A percentile compares a stretch with the other conserved stretches of the same genome.
Conservation (phyloP, 2,797 vertebrate species). For the Phrynocephalus guinanensis region DNA sequence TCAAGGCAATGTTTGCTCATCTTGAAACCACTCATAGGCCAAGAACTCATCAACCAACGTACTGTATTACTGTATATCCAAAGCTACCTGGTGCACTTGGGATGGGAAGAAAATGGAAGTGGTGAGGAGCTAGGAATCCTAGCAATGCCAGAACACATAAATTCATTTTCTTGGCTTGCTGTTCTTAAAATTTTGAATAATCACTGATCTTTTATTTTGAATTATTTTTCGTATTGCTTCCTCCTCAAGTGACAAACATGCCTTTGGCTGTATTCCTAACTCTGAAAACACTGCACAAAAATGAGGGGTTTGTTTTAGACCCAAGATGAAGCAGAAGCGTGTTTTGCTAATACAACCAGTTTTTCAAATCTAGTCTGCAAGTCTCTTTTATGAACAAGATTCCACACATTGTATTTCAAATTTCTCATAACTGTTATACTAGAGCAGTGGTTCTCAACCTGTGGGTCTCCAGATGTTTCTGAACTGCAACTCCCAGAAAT, state of each 20-base stretch:
- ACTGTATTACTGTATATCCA: neutral
- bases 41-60: no score
- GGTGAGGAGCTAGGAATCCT: no score
- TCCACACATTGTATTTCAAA: slow-evolving; percentile 51
- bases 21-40: no score
- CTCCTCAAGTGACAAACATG: slow-evolving; percentile 16
- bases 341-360: slow-evolving; percentile 51
- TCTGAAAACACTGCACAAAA: slow-evolving; percentile 31
- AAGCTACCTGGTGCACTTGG: neutral
- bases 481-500: no score
- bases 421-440: slow-evolving; percentile 13
- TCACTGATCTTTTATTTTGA: neutral
- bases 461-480: no score
- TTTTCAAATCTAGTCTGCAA: slow-evolving; percentile 34
- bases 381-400: slow-evolving; percentile 39
- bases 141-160: neutral
- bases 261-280: slow-evolving; percentile 17
- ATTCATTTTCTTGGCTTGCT: no score
- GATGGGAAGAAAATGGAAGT: neutral
- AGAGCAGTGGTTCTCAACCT: neutral
- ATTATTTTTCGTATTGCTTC: neutral
- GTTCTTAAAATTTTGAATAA: neutral
- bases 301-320: slow-evolving; percentile 55
- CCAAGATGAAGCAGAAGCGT: slow-evolving; percentile 33
- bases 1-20: no score